Percentiles rank a stretch among this genome's conserved stretches.
phyloP scores from a whole-genome alignment of 2,797 vertebrate species.

The Coilia nasus region DNA sequence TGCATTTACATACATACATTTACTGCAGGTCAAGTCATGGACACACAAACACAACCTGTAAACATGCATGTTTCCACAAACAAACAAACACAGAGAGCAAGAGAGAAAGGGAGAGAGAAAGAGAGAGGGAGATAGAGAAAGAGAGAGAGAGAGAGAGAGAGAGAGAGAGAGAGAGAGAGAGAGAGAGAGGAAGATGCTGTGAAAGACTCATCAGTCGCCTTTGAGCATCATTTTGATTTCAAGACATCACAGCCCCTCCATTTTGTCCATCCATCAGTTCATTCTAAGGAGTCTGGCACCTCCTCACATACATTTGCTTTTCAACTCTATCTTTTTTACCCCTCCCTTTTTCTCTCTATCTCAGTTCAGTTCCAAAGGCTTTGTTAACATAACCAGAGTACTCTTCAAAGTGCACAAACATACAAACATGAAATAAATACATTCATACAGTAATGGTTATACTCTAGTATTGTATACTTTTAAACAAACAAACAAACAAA shows the following conservation, averaged over 20 bases:
- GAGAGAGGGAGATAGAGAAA: background rate
- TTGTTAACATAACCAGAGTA: no score
- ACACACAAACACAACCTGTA: background rate
- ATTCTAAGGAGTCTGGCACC: background rate
- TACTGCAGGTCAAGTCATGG: background rate
- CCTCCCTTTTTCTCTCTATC: no score
- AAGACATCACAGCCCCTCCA: background rate
- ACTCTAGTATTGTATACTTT: no score
- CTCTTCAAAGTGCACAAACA: no score
- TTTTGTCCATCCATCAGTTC: background rate
- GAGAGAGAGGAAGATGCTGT: background rate
- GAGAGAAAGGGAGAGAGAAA: background rate
- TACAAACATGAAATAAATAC: no score
- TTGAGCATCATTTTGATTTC: background rate
- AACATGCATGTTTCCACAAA: background rate
- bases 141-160: background rate
- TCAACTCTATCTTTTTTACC: background rate
- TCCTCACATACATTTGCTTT: background rate
- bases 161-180: background rate
- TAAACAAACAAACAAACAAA: no score
- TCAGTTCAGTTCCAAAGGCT: background rate
- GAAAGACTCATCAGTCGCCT: background rate
- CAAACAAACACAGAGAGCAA: background rate
- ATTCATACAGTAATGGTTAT: no score
- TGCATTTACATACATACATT: background rate